These are phyloP conservation scores for Eulithis testata DNA, from an alignment of 2,888 invertebrate species.

Conservation along the genomic window DNA sequence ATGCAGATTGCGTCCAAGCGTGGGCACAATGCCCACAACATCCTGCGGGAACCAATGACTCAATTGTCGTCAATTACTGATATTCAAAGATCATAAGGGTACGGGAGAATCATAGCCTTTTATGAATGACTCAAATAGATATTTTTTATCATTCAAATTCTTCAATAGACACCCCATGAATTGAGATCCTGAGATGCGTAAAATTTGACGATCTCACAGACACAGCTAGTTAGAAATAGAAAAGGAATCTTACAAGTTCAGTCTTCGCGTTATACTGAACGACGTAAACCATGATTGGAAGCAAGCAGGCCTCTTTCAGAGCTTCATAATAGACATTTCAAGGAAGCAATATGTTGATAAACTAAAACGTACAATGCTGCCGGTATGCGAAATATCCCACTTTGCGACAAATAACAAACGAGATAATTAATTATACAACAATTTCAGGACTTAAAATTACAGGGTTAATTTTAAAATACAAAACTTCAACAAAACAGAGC, in stretches of 20 bases:
- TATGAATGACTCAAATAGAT: background rate
- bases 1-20: slow-evolving; percentile 41
- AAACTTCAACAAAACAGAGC: no score
- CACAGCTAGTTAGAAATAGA: no score
- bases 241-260: background rate
- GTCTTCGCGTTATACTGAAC: background rate
- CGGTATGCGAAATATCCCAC: slow-evolving; percentile 6
- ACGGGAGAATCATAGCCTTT: slow-evolving; percentile 18
- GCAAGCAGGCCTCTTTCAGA: background rate
- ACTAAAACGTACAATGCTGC: slow-evolving; percentile 1
- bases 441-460: background rate
- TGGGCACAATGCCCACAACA: slow-evolving; percentile 44
- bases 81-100: slow-evolving; percentile 31
- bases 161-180: background rate
- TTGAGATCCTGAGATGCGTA: no score
- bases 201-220: no score
- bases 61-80: slow-evolving; percentile 42
- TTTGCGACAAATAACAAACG: background rate
- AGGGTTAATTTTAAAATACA: background rate
- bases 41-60: slow-evolving; percentile 40
- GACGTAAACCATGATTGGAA: background rate
- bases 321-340: slow-evolving; percentile 4
- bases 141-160: slow-evolving; percentile 3
- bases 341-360: slow-evolving; percentile 16
- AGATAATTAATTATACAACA: background rate